Conservation (phyloP, 2,113 vertebrate species). For the Campylomormyrus tamandua region DNA sequence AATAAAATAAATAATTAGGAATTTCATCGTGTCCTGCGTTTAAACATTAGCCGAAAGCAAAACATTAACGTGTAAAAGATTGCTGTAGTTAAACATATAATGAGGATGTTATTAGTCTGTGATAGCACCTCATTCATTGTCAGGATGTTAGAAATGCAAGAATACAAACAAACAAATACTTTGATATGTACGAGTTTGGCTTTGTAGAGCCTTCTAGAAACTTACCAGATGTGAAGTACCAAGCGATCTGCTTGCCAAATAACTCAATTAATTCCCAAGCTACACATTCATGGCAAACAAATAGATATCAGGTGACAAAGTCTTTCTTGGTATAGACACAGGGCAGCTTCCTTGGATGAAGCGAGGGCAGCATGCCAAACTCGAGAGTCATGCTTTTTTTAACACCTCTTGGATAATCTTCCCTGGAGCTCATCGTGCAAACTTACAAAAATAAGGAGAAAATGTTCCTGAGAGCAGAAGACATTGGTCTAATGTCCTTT, state of each 20-base stretch:
- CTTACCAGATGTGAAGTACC: neutral
- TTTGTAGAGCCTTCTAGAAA: neutral
- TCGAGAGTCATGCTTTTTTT: constrained; percentile 25
- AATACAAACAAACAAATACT: neutral
- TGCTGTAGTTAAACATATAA: neutral
- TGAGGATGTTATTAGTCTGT: neutral
- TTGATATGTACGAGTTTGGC: neutral
- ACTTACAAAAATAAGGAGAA: neutral
- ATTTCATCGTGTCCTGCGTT: neutral
- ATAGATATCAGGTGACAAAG: neutral
- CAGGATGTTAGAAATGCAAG: neutral
- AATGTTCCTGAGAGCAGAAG: neutral
- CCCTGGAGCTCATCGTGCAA: neutral
- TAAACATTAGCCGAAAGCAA: neutral
- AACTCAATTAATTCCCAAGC: neutral
- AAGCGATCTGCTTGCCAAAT: neutral
- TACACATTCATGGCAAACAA: neutral
- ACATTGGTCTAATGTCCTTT: neutral
- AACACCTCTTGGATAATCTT: neutral
- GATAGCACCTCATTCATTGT: neutral
- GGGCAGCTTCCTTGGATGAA: neutral
- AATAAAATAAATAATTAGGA: neutral
- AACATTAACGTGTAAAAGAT: neutral
- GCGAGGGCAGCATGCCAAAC: constrained; percentile 9
- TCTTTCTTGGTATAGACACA: neutral